Base-by-base conservation (phyloP, 1,140 invertebrate genomes). In the Temnothorax curvispinosus region DNA sequence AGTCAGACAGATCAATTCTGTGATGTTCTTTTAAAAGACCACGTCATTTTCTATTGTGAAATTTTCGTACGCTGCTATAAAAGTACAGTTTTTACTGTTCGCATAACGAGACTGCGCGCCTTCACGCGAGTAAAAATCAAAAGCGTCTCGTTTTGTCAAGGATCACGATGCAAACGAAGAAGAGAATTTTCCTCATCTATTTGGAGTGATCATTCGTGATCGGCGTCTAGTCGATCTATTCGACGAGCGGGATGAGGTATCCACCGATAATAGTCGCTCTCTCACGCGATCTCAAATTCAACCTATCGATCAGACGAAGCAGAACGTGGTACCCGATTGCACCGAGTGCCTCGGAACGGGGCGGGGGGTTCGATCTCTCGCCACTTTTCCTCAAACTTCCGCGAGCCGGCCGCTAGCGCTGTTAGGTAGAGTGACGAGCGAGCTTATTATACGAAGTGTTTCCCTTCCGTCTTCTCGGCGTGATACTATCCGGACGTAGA, bases 261-360 rank as follows among this genome's bases (percentile, higher is more conserved):
- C 87, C 56, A 50, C 58, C 75, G 60, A 77, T 90, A 90, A 90
- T 87, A 85, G 88, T 80, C 88, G 72, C 88, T 87, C 88, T 89
- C 89, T 90, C 89, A 90, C 89, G 89, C 89, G 88, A 90, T 90
- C 88, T 90, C 77, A 75, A 90, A 90, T 90, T 87, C 85, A 89
- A 87, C 67, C 89, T 90, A 89, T 89, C 88, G 88, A 90, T 90
- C 89, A 87, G 85, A 27, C 21, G 52, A 35, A 38, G 72, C 35
- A 50, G 69, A 65, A 67, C 75, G 81, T 56, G 81, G 44, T 47
- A 82, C 88, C 77, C 88, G 77, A 89, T 90, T 86, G 85, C 74
- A 69, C 74, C 72, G 78, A 89, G 58, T 77, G 72, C 41, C 72
- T 60, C 64, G 71, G 13, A 88, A 89, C 56, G 85, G 65, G 27